phyloP scores from a whole-genome alignment of 2,113 vertebrate genomes.

The Patagioenas fasciata region DNA sequence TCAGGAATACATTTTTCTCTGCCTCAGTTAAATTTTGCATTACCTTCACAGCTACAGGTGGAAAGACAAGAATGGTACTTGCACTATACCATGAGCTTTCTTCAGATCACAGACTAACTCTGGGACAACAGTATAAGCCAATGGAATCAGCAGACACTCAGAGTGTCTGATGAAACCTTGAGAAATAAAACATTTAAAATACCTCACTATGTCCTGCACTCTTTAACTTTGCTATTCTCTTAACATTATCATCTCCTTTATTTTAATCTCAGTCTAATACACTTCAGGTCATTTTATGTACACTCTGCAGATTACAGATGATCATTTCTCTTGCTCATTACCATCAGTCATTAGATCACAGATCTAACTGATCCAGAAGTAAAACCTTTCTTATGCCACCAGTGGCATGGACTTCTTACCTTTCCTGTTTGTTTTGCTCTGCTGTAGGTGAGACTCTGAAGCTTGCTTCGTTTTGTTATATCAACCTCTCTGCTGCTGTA shows the following conservation, averaged over 20 bases:
- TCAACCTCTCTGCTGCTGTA: conserved; percentile 74
- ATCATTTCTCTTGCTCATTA: conserved; percentile 49
- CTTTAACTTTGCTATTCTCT: conserved; percentile 37
- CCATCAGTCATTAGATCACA: neutral
- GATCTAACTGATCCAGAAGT: neutral
- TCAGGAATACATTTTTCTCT: neutral
- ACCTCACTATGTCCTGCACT: neutral
- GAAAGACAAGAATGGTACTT: neutral
- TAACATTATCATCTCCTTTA: conserved; percentile 30
- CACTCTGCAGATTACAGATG: conserved; percentile 1
- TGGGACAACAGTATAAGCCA: neutral
- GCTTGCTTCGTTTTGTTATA: conserved; percentile 59
- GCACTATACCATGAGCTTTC: conserved; percentile 1
- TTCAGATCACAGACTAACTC: neutral
- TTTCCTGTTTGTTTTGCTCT: conserved; percentile 60
- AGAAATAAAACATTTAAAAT: neutral
- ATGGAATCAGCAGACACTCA: neutral
- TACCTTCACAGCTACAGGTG: neutral
- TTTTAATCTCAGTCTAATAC: neutral
- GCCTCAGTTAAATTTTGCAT: neutral
- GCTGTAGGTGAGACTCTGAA: conserved; percentile 65
- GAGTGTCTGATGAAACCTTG: neutral
- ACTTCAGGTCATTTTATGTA: conserved; percentile 22
- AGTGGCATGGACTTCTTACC: neutral
- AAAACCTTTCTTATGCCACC: neutral